Base-by-base conservation (phyloP, 2,797 vertebrate species). In the Danio tinwini region DNA sequence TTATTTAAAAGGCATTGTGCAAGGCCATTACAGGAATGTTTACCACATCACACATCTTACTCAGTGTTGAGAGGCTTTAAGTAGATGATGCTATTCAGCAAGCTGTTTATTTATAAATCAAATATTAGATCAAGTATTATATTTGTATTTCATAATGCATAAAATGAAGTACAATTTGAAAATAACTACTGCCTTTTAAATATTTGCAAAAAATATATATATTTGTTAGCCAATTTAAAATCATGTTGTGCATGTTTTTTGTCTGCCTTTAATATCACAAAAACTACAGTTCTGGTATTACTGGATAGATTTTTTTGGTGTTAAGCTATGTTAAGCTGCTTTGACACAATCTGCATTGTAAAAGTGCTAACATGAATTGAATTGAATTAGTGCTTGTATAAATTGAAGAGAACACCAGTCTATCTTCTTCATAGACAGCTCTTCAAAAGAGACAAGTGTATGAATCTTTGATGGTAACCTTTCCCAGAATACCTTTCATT, bases 401-500 rank as follows among this genome's bases (percentile, higher is more conserved):
- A 84, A 76, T 73, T 76, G 75, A 79, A 74, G 80, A 73, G 79
- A 73, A 85, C 81, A 44, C 67, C 62, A 44, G 81, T 82, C 90
- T 21, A 78, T 84, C 89, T 90, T 85, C 84, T 89, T 89, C 86
- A 90, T 85, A 88, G 86, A 80, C 84, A 75, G 71, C 45, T 81
- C 87, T 89, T 93, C 88, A 92, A 90, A 91, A 85, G 76, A 86
- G 78, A 88, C 73, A 79, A 72, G 85, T 83, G 86, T 88, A 90
- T 90, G 86, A 91, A 89, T 90, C 85, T 90, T 88, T 91, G 88
- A 92, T 88, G 86, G 86, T 74, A 85, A 88, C 85, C 85, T 88
- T 89, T 90, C 83, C 82, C 74, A 71, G 74, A 82, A 84, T 72
- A 50, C 81, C 84, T 78, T 86, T 49, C 71, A 5, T 1, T 61